These are phyloP conservation scores for Myotis pilosus DNA, from an alignment of 2,797 vertebrate species.

Conservation along the genomic window DNA sequence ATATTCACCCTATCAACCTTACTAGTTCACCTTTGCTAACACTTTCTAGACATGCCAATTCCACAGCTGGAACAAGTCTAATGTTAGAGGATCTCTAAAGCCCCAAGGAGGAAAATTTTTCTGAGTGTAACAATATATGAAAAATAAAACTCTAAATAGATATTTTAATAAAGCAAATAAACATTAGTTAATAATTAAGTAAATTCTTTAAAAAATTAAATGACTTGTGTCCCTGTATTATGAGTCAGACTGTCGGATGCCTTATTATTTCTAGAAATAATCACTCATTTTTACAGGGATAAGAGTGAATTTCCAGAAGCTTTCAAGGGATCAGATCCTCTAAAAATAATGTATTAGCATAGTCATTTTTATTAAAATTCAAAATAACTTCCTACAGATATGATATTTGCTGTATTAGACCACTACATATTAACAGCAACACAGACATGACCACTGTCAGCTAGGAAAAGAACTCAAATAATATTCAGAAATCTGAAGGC, in stretches of 20 bases:
- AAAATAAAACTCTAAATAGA: not conserved
- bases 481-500: conserved; percentile 23
- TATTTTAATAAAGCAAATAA: conserved; percentile 10
- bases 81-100: not conserved
- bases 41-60: not conserved
- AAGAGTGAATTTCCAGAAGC: conserved; percentile 1
- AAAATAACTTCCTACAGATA: not conserved
- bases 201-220: not conserved
- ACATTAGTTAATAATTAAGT: not conserved
- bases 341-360: not conserved
- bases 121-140: not conserved
- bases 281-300: not conserved
- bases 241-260: not conserved
- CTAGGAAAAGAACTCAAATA: not conserved
- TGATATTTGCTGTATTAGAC: not conserved
- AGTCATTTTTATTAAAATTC: conserved; percentile 55
- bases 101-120: not conserved
- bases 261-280: conserved; percentile 33
- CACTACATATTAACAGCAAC: conserved; percentile 18
- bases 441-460: not conserved
- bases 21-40: not conserved
- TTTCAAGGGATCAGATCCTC: not conserved
- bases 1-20: not conserved
- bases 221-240: not conserved
- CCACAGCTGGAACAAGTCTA: not conserved